A percentile compares a stretch with the other conserved stretches of the same genome.
Evolutionary conservation across 2,888 invertebrate species (phyloP).

Genomic region (Sepiola atlantica): DNA sequence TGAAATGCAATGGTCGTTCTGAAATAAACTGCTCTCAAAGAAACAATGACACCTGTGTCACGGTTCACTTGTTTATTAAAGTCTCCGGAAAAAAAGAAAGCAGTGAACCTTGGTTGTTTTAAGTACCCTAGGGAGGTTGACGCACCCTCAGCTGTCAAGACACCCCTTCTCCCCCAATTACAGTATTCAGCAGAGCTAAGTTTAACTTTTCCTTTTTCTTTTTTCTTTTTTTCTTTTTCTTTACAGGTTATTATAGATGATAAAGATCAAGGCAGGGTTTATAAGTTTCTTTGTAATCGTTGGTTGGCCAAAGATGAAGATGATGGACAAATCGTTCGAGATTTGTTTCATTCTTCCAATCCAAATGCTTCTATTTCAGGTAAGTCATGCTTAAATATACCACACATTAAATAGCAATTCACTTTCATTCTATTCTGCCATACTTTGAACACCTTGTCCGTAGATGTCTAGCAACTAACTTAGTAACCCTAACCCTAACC

Average conservation of each 20-base stretch:
- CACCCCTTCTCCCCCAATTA: neutral
- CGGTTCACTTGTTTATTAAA: neutral
- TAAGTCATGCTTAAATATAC: constrained; percentile 50
- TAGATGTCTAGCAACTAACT: no score
- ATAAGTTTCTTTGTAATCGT: constrained; percentile 72
- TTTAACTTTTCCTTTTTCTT: constrained; percentile 35
- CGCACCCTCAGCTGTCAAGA: neutral
- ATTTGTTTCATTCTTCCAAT: constrained; percentile 67
- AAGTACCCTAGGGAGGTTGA: neutral
- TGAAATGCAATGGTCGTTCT: no score
- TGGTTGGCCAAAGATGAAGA: constrained; percentile 73
- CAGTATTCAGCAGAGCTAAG: neutral
- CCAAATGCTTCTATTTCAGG: constrained; percentile 66
- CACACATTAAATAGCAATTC: neutral
- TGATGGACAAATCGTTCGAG: constrained; percentile 70
- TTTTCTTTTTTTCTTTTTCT: constrained; percentile 48
- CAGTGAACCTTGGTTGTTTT: neutral
- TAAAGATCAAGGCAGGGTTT: constrained; percentile 70
- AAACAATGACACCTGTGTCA: no score
- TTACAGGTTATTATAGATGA: constrained; percentile 73
- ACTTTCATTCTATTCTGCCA: neutral
- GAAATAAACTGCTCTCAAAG: no score
- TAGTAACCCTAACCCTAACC: no score
- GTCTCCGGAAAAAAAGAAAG: neutral
- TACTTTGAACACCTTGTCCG: no score